phyloP scores from a whole-genome alignment of 30 jellyfish, hydroid and myxozoan genomes.

The Rhopilema esculentum region DNA sequence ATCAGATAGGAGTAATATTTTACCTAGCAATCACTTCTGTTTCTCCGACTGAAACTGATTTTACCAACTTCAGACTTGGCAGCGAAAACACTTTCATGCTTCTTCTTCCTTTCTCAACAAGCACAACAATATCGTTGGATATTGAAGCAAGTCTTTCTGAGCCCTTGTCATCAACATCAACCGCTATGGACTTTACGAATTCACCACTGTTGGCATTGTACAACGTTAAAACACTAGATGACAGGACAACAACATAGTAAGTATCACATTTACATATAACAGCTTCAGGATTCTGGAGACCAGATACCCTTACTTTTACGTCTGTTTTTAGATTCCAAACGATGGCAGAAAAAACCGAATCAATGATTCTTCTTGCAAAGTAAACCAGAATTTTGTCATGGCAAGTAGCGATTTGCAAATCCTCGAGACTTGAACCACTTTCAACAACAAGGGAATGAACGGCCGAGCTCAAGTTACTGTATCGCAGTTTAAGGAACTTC shows the following conservation, averaged over 20 bases:
- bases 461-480: constrained; percentile 47
- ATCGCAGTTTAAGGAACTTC: constrained; percentile 53
- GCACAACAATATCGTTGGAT: background rate
- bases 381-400: constrained; percentile 21
- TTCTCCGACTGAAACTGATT: constrained; percentile 3
- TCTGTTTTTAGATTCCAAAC: constrained; percentile 62
- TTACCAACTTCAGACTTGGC: constrained; percentile 26
- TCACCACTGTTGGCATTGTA: constrained; percentile 39
- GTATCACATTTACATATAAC: constrained; percentile 8
- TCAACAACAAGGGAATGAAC: constrained; percentile 41
- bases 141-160: constrained; percentile 32
- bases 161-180: constrained; percentile 14
- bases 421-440: constrained; percentile 46
- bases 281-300: constrained; percentile 66
- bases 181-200: constrained; percentile 19
- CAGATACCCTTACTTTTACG: constrained; percentile 57
- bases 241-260: constrained; percentile 22
- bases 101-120: constrained; percentile 36
- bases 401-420: constrained; percentile 23
- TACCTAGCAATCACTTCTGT: constrained; percentile 36
- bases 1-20: background rate
- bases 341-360: constrained; percentile 47
- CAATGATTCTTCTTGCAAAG: constrained; percentile 54
- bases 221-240: constrained; percentile 33
- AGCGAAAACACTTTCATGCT: constrained; percentile 26